Evolutionary conservation across 2,797 vertebrate species (phyloP), one percentile per base, ranked within the genome.

Genomic region (Propithecus deckenii): DNA sequence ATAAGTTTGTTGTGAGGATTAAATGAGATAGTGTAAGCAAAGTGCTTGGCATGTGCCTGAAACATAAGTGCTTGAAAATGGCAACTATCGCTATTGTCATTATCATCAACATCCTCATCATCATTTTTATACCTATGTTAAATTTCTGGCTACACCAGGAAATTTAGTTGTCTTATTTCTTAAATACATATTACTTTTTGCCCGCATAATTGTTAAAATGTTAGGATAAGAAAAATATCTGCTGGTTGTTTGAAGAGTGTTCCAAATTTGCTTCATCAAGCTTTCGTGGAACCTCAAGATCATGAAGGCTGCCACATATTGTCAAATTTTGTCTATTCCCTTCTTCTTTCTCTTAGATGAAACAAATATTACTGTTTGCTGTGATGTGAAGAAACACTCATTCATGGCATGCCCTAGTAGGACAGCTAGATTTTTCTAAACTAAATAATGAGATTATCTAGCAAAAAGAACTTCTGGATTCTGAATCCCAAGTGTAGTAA

Each of bases 11-110:
- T 25, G 4, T 2, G 22, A 61, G 20, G 5, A 18, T 10, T 30
- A 20, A 72, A 7, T 28, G 30, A 41, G 20, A 23, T 6, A 10
- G 38, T 14, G 17, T 35, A 38, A 85, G 30, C n/a, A 14, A n/a
- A 32, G 43, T 61, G 23, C 41, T 38, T 14, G 32, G 41, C 38
- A 1, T 10, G 20, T 69, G 65, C 72, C 35, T 7, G 32, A 65
- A 63, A 41, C 2, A 1, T 11, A 43, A 25, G 4, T n/a, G 25
- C 50, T 48, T 15, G 14, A 48, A 46, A 38, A n/a, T 17, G 18
- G 61, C 28, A 32, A 2, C 15, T 5, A 0, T 15, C 3, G 61
- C 23, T 50, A 1, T n/a, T 22, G 17, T 32, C 22, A 9, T 41
- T 2, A 2, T 50, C 13, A 7, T 43, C 43, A 35, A 8, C 7